Conservation (phyloP, 2,888 invertebrate genomes). For the Brachyptera risi region DNA sequence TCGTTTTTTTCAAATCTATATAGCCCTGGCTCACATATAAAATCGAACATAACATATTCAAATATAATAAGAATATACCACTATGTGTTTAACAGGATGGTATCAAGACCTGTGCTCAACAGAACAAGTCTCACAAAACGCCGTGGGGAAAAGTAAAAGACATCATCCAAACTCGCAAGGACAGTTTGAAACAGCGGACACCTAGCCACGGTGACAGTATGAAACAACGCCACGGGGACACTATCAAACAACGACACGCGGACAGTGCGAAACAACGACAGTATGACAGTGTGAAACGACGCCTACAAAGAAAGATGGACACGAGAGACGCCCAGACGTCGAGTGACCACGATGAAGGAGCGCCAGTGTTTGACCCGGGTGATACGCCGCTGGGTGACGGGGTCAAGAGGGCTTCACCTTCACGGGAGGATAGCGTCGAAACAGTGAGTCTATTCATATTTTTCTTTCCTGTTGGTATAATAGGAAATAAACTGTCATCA, state of each 20-base stretch:
- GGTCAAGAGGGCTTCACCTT: constrained; percentile 4
- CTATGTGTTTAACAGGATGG: constrained; percentile 27
- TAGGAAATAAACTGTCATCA: no score
- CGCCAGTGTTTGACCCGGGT: neutral
- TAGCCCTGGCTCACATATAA: no score
- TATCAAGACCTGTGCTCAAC: constrained; percentile 37
- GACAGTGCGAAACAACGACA: constrained; percentile 36
- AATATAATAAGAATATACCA: no score
- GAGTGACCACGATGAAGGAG: constrained; percentile 24
- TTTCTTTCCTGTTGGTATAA: no score
- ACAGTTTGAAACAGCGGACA: constrained; percentile 59
- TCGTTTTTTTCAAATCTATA: no score
- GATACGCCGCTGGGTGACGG: constrained; percentile 11
- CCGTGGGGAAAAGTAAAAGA: constrained; percentile 76
- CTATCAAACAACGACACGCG: constrained; percentile 34
- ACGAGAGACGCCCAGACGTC: constrained; percentile 13
- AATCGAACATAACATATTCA: no score
- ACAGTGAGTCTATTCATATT: constrained; percentile 1
- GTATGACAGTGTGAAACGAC: constrained; percentile 30
- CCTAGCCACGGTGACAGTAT: constrained; percentile 41
- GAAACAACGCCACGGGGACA: neutral
- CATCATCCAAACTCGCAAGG: constrained; percentile 67
- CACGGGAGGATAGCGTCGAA: neutral
- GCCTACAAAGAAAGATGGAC: constrained; percentile 38
- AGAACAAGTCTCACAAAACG: constrained; percentile 56